Evolutionary conservation across 2,888 invertebrate species (phyloP).

Genomic region (Tetheella fluctuosa): DNA sequence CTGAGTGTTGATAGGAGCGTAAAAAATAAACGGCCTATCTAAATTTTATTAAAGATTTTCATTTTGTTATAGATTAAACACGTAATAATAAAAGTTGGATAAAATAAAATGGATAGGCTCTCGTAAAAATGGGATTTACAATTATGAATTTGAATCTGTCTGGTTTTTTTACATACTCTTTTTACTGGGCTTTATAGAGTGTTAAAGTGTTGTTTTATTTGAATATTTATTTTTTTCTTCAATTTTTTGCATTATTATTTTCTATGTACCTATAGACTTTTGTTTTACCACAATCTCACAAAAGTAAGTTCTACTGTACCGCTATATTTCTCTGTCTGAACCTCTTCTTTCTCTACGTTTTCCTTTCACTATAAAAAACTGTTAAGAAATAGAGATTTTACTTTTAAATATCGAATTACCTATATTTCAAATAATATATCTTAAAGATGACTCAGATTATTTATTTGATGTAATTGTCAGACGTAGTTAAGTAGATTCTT

Average conservation of each 20-base stretch:
- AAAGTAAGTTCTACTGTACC: no score
- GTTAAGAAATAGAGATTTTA: no score
- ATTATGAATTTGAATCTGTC: constrained; percentile 5
- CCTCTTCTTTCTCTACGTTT: no score
- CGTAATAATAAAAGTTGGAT: constrained; percentile 3
- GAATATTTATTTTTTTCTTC: background rate
- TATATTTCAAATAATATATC: no score
- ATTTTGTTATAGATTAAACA: background rate
- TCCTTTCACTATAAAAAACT: no score
- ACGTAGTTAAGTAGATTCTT: no score
- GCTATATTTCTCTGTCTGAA: no score
- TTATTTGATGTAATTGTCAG: no score
- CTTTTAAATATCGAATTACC: no score
- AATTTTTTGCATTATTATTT: background rate
- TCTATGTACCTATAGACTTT: no score
- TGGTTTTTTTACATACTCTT: background rate
- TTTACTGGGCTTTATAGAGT: background rate
- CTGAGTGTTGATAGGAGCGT: background rate
- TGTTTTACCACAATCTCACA: no score
- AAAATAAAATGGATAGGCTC: background rate
- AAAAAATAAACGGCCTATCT: background rate
- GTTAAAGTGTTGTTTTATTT: background rate
- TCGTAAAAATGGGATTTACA: constrained; percentile 1
- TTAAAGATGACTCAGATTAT: no score
- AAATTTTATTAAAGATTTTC: background rate